Base-by-base conservation (phyloP, 1,140 invertebrate species). In the Pseudomyrmex sp. region DNA sequence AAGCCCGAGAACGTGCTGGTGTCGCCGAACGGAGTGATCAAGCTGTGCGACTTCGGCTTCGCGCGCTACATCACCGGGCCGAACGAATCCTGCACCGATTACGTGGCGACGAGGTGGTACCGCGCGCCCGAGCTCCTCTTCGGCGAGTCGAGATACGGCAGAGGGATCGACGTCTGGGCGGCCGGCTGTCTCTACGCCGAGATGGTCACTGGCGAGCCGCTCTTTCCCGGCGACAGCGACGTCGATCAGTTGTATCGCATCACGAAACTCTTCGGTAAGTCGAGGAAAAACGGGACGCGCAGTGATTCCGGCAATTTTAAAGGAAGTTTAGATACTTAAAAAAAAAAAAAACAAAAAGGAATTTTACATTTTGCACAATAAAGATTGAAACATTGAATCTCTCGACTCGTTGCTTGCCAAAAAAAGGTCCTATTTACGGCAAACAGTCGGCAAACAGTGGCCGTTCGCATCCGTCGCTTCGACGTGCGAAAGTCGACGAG, bases 1-100 rank as follows among this genome's bases (percentile, higher is more conserved):
- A 99, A 99, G 91, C 98, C 98, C n/a, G 98, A 98, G 92, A 99
- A 99, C 91, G 96, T 99, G 13, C 93, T 98, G 35, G 96, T 98
- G 0, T 98, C 97, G 26, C 96, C 96, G 72, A 94, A 95, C 50
- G 97, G 97, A 0, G 96, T 98, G 1, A 96, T 98, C 5, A 98
- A 98, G 93, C 94, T 98, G 5, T 98, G 98, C 93, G 98, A 98
- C 94, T 98, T 98, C 91, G 98, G 98, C 2, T 98, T 98, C 93
- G 97, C 98, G 0, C 94, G 98, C 54, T 94, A 96, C 13, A 91
- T 96, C 35, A 95, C 95, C 0, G 95, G 95, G 0, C 95, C 96
- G 0, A 96, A 96, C 0, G 97, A 97, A 87, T 95, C 96, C 0
- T 97, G 96, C 91, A 98, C 97, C 0, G 97, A 97, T 92, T 97